A percentile compares a stretch with the other conserved stretches of the same genome.
phyloP scores from a whole-genome alignment of 2,113 vertebrate species.

The Oreochromis tanganicae region DNA sequence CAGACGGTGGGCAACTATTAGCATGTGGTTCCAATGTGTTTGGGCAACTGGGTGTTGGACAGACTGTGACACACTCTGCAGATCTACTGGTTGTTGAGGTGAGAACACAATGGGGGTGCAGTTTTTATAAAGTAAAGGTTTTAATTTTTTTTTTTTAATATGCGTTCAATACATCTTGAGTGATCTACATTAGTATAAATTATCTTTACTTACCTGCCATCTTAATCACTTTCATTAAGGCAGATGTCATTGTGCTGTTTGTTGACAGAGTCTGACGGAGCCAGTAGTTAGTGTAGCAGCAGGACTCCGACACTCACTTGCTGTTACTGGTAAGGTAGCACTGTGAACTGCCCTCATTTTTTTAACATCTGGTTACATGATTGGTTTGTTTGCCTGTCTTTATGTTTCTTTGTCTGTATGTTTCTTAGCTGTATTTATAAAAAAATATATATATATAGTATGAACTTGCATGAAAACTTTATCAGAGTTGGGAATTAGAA shows the following conservation, averaged over 20 bases:
- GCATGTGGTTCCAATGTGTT: slow-evolving; percentile 90
- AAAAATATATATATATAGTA: not conserved
- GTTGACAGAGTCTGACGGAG: slow-evolving; percentile 74
- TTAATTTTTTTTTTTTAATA: rapidly evolving
- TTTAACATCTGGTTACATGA: not conserved
- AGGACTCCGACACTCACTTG: slow-evolving; percentile 87
- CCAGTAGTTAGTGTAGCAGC: slow-evolving; percentile 78
- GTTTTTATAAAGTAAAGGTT: not conserved
- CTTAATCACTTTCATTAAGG: not conserved
- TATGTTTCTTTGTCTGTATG: not conserved
- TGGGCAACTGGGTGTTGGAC: slow-evolving; percentile 83
- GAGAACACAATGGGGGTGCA: not conserved
- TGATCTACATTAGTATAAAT: not conserved
- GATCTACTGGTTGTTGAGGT: slow-evolving; percentile 77
- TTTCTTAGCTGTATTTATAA: not conserved
- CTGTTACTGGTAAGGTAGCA: slow-evolving; percentile 75
- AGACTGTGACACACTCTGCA: slow-evolving; percentile 54
- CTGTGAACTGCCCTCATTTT: not conserved
- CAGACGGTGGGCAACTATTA: slow-evolving; percentile 78
- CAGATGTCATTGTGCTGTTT: not conserved
- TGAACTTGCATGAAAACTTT: not conserved
- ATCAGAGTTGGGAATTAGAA: not conserved
- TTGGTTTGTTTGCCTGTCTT: not conserved
- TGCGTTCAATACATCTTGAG: not conserved
- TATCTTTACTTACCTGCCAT: not conserved